Evolutionary conservation across 2,113 vertebrate genomes (phyloP), one percentile per base, ranked within the genome.

Genomic region (Nicator chloris): DNA sequence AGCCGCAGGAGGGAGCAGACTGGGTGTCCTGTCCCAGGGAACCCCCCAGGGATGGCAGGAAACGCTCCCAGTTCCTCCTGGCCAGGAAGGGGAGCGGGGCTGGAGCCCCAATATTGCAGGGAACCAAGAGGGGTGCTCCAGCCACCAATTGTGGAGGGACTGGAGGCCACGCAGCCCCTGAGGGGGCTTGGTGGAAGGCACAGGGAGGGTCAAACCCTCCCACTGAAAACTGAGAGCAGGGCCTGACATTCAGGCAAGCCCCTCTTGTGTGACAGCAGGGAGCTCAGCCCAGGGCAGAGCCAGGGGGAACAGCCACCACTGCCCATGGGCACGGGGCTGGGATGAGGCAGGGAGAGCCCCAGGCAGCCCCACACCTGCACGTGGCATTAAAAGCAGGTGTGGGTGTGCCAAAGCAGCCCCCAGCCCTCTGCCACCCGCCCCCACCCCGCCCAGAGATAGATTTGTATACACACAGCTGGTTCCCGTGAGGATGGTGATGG

Each of bases 401-500:
- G 72, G 53, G 77, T 40, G 73, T 42, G 54, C 64, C 81, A 80
- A 75, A 75, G 63, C 86, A 90, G 71, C 80, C 50, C 54, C 78
- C 78, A 19, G 47, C 70, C 76, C 47, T 22, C 35, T n/a, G 82
- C 66, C 60, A 24, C 21, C 91, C 47, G 0, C 78, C 77, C 88
- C 82, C 73, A 27, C 31, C 92, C 94, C 50, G 7, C 2, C 40
- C 78, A 68, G 5, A 31, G 69, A 69, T 8, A 80, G 72, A 39
- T 82, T 71, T 71, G 66, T 68, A 75, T 88, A 95, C 82, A 96
- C 72, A 88, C 35, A 95, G 76, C 92, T 94, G 21, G 53, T 87
- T 80, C 95, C 91, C 80, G 40, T 95, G 92, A 96, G 86, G 88
- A 97, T 97, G 95, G 93, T 33, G 91, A 97, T 96, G 96, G 92